Evolutionary conservation across 2,888 invertebrate genomes (phyloP).

Genomic region (Callyntrura guangdongensis): DNA sequence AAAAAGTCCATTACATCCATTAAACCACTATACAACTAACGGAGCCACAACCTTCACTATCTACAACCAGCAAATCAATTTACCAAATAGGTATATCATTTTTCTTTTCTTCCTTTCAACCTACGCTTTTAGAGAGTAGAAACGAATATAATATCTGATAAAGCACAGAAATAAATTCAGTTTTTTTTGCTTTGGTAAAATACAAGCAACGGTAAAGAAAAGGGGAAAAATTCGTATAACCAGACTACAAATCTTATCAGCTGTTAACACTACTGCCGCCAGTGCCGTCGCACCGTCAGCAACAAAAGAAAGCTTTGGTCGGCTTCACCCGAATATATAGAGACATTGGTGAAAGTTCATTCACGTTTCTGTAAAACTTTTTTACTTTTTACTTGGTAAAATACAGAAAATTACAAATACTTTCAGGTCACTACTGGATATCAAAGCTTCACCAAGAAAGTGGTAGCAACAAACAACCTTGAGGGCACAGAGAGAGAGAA

Average conservation of each 20-base stretch:
- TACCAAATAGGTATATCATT: not conserved
- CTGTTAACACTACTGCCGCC: not conserved
- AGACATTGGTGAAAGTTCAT: not conserved
- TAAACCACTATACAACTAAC: not conserved
- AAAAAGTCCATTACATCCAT: not conserved
- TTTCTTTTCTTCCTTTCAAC: constrained; percentile 8
- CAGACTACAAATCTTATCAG: not conserved
- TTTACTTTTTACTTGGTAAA: too few species aligned
- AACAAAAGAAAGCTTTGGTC: not conserved
- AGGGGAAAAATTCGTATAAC: not conserved
- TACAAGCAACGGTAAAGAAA: not conserved
- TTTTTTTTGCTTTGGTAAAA: constrained; percentile 19
- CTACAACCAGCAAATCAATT: not conserved
- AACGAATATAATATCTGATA: not conserved
- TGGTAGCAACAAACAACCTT: not conserved
- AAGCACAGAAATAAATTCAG: not conserved
- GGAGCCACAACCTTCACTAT: not conserved
- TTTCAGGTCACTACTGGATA: not conserved
- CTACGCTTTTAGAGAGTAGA: not conserved
- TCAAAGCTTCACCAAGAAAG: not conserved
- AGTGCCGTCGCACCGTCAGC: too few species aligned
- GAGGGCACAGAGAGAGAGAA: too few species aligned
- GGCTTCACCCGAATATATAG: not conserved
- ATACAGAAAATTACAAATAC: not conserved
- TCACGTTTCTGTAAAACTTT: not conserved